Evolutionary conservation across 2,113 vertebrate genomes (phyloP).

Genomic region (Antennarius striatus): DNA sequence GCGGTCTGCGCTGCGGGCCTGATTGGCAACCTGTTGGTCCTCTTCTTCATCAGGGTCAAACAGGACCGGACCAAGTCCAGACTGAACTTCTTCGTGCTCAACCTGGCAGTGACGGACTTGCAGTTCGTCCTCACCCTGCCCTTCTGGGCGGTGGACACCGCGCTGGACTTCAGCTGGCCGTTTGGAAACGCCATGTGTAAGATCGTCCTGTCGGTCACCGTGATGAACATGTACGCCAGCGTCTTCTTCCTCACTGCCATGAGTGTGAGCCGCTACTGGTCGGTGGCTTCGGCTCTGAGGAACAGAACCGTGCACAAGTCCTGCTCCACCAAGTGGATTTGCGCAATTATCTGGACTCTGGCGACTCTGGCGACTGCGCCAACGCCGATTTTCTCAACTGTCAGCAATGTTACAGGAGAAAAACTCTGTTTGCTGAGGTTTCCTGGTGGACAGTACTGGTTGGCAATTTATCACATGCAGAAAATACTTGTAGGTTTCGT

Average conservation of each 20-base stretch:
- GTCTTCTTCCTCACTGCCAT: conserved; percentile 79
- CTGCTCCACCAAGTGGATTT: conserved; percentile 62
- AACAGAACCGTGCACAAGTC: conserved; percentile 35
- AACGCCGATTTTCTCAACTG: conserved; percentile 73
- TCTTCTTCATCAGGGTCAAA: conserved; percentile 73
- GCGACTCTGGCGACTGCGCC: conserved; percentile 76
- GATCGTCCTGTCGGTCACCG: conserved; percentile 75
- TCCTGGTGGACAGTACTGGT: conserved; percentile 76
- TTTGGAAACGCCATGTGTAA: conserved; percentile 81
- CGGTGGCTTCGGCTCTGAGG: conserved; percentile 65
- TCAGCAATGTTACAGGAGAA: conserved; percentile 71
- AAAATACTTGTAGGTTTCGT: conserved; percentile 76
- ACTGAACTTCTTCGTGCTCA: conserved; percentile 77
- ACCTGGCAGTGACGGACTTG: conserved; percentile 76
- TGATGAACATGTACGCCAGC: conserved; percentile 82
- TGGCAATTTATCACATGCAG: conserved; percentile 75
- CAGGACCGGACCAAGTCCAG: conserved; percentile 64
- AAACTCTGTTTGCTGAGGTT: conserved; percentile 77
- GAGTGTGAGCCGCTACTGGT: conserved; percentile 80
- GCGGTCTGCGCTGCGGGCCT: conserved; percentile 73
- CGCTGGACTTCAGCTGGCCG: conserved; percentile 81
- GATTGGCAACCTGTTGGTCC: conserved; percentile 74
- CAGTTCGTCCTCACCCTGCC: conserved; percentile 80
- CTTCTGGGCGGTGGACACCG: conserved; percentile 81
- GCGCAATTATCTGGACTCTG: conserved; percentile 68